A percentile compares a stretch with the other conserved stretches of the same genome.
phyloP scores from a whole-genome alignment of 2,797 vertebrate species.

The Scyliorhinus canicula region DNA sequence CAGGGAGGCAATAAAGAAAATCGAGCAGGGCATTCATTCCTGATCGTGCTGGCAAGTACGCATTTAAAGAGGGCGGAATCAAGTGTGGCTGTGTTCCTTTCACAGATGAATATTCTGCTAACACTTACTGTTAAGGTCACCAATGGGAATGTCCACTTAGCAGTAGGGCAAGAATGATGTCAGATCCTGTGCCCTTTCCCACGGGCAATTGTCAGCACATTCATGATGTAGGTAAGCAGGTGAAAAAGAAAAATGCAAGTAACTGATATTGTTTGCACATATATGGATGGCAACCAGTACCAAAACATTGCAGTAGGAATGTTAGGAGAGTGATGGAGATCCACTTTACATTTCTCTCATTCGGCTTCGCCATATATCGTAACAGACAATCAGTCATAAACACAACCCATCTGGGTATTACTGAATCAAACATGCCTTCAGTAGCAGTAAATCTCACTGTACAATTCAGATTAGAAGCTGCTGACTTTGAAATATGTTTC shows the following conservation, averaged over 20 bases:
- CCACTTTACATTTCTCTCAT: neutral
- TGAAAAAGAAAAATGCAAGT: neutral
- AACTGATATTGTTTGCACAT: neutral
- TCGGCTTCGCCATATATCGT: neutral
- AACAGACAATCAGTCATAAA: neutral
- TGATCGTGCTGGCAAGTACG: neutral
- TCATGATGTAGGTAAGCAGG: neutral
- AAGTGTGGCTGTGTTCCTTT: neutral
- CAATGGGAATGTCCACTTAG: neutral
- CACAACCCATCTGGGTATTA: neutral
- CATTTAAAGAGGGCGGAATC: neutral
- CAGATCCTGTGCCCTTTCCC: neutral
- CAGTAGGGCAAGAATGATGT: neutral
- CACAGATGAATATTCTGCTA: neutral
- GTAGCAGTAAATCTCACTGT: neutral
- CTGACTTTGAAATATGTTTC: neutral
- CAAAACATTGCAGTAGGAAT: neutral
- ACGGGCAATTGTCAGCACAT: neutral
- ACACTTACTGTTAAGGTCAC: neutral
- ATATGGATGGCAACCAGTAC: neutral
- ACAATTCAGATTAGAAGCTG: neutral
- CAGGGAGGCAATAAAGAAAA: neutral
- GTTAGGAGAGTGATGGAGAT: neutral
- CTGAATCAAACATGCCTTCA: neutral
- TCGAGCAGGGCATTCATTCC: neutral